Evolutionary conservation across 2,888 invertebrate species (phyloP).

Genomic region (Asteroscopus sphinx): DNA sequence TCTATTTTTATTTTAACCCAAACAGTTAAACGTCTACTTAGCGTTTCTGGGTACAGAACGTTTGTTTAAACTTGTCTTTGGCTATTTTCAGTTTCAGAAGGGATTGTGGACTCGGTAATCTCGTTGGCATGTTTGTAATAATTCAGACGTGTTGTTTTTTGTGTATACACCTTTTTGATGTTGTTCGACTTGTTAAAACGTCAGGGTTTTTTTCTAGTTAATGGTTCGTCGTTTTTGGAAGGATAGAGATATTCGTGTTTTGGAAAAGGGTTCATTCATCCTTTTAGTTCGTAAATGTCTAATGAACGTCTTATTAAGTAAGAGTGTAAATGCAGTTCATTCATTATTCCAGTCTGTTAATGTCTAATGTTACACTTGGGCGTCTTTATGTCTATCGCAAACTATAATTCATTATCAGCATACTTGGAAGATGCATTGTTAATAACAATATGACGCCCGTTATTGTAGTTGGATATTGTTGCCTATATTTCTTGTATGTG

Average conservation of each 20-base stretch:
- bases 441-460: no score
- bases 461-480: no score
- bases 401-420: neutral
- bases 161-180: slow-evolving; percentile 53
- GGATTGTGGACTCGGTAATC: slow-evolving; percentile 62
- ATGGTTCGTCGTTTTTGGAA: slow-evolving; percentile 21
- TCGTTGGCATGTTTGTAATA: slow-evolving; percentile 55
- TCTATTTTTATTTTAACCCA: slow-evolving; percentile 82
- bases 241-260: slow-evolving; percentile 24
- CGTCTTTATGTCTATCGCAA: neutral
- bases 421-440: no score
- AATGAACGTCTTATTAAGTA: slow-evolving; percentile 4
- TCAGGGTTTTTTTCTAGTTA: slow-evolving; percentile 32
- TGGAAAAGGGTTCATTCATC: slow-evolving; percentile 36
- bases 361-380: neutral
- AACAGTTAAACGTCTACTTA: slow-evolving; percentile 78
- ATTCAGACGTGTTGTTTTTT: slow-evolving; percentile 49
- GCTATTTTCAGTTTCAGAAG: slow-evolving; percentile 80
- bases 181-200: slow-evolving; percentile 47
- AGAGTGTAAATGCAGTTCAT: slow-evolving; percentile 9
- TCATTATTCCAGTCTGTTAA: neutral
- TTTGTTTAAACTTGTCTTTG: slow-evolving; percentile 67
- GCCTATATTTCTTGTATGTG: no score
- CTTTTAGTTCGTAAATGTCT: slow-evolving; percentile 32
- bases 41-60: slow-evolving; percentile 76